Percentiles rank a stretch among this genome's conserved stretches.
These are phyloP conservation scores for Cryptocephalus primarius DNA, from an alignment of 2,888 invertebrate species.

Conservation along the genomic window DNA sequence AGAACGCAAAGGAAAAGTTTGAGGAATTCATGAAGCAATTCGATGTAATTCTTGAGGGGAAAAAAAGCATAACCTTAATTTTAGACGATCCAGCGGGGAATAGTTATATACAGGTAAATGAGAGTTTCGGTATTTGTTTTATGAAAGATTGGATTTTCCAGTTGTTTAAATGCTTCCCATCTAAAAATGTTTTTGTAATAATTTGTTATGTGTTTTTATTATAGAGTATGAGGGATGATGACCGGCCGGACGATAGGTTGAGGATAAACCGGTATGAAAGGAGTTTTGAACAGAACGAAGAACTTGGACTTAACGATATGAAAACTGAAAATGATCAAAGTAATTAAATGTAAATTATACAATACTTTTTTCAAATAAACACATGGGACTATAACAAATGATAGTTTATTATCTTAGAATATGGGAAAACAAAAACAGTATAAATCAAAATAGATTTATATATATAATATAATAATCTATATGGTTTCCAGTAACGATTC, in stretches of 20 bases:
- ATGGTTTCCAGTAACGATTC: neutral
- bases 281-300: slow-evolving; percentile 85
- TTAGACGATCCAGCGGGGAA: slow-evolving; percentile 97
- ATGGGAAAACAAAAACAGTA: slow-evolving; percentile 25
- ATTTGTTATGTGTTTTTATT: slow-evolving; percentile 17
- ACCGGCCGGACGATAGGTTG: slow-evolving; percentile 57
- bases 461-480: neutral
- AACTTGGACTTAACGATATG: slow-evolving; percentile 91
- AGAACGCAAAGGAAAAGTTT: slow-evolving; percentile 44
- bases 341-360: too few species aligned
- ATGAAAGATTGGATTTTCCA: too few species aligned
- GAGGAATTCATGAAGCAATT: slow-evolving; percentile 54
- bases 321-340: slow-evolving; percentile 73
- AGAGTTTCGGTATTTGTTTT: neutral
- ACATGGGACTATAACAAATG: slow-evolving; percentile 17
- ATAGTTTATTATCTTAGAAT: slow-evolving; percentile 26
- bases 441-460: slow-evolving; percentile 19
- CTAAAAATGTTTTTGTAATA: neutral
- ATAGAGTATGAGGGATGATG: slow-evolving; percentile 60
- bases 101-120: slow-evolving; percentile 71
- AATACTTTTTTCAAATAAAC: slow-evolving; percentile 1
- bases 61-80: slow-evolving; percentile 58
- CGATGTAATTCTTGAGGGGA: slow-evolving; percentile 53
- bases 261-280: slow-evolving; percentile 72
- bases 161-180: neutral